Base-by-base conservation (phyloP, 1,140 invertebrate species). In the Pseudomyrmex pallidus region DNA sequence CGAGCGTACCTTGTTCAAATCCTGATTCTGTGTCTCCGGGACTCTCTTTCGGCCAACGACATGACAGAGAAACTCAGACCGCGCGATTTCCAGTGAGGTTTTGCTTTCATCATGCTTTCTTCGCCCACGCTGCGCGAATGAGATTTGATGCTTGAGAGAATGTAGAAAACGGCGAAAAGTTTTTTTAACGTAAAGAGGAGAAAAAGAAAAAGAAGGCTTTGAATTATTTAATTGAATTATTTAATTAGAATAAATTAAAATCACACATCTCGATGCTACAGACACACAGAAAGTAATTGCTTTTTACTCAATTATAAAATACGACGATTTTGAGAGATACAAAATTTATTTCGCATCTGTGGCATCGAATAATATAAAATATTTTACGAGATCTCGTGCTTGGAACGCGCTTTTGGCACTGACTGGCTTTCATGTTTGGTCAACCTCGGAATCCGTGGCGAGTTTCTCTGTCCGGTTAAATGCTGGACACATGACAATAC, bases 391-490 rank as follows among this genome's bases (percentile, higher is more conserved):
- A 70, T 72, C 54, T 80, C 48, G 56, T 67, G 66, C 76, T 80
- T 80, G 66, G 46, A 48, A 80, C 66, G 76, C 76, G 76, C 76
- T 80, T 80, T 46, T 68, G 76, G 76, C 76, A 72, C 44, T 80
- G 76, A 70, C 70, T 80, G 76, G 76, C 76, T 80, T 80, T 48
- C 66, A 54, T 61, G 66, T 80, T 61, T 59, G n/a, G 52, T 22
- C 35, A 68, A 54, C 22, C 50, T 25, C 54, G 76, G 48, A 46
- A 80, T 72, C 66, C 66, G 66, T 20, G 54, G 20, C 20, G 59
- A 85, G 73, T 89, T 80, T 87, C 87, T 89, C 87, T 89, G 87
- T 89, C 82, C 68, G 57, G 68, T 89, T 57, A 61, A 80, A 74
- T 84, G 56, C 57, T 73, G 74, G 61, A 73, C 66, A 72, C 61